Conservation (phyloP, 1,140 invertebrate species). For the Calosoma granatense region DNA sequence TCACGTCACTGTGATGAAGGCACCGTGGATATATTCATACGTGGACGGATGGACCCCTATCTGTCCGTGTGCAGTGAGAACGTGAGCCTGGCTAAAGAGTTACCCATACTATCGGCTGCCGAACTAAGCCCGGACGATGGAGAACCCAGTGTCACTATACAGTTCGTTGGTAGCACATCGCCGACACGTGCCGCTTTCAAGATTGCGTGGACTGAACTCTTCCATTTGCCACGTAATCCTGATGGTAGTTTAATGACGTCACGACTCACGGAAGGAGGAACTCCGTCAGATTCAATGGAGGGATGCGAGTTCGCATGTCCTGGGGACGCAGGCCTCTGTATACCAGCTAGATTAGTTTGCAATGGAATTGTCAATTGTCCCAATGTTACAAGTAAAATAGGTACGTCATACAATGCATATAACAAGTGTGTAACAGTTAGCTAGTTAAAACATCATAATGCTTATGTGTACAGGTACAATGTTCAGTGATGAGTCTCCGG, state of each 20-base stretch:
- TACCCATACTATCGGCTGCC: slow-evolving; percentile 64
- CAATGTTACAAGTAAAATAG: slow-evolving; percentile 37
- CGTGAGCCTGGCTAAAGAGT: slow-evolving; percentile 60
- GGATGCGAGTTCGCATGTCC: slow-evolving; percentile 75
- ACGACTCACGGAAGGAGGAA: slow-evolving; percentile 48
- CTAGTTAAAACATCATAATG: slow-evolving; percentile 29
- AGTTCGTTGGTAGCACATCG: slow-evolving; percentile 49
- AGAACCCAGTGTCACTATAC: slow-evolving; percentile 38
- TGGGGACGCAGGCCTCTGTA: slow-evolving; percentile 67
- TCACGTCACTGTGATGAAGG: slow-evolving; percentile 71
- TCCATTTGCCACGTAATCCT: slow-evolving; percentile 68
- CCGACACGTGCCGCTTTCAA: slow-evolving; percentile 73
- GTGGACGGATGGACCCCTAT: slow-evolving; percentile 55
- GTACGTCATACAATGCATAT: slow-evolving; percentile 17
- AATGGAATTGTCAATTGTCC: slow-evolving; percentile 83
- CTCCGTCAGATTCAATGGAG: slow-evolving; percentile 30
- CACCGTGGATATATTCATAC: slow-evolving; percentile 70
- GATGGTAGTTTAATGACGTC: slow-evolving; percentile 70
- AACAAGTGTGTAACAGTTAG: slow-evolving; percentile 6
- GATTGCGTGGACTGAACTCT: slow-evolving; percentile 83
- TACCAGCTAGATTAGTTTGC: slow-evolving; percentile 68
- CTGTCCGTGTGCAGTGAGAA: slow-evolving; percentile 74
- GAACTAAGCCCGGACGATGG: slow-evolving; percentile 55
- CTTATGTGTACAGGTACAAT: slow-evolving; percentile 30
- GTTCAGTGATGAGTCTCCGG: slow-evolving; percentile 52